Conservation (phyloP, 2,888 invertebrate genomes). For the Orthonevra nobilis region DNA sequence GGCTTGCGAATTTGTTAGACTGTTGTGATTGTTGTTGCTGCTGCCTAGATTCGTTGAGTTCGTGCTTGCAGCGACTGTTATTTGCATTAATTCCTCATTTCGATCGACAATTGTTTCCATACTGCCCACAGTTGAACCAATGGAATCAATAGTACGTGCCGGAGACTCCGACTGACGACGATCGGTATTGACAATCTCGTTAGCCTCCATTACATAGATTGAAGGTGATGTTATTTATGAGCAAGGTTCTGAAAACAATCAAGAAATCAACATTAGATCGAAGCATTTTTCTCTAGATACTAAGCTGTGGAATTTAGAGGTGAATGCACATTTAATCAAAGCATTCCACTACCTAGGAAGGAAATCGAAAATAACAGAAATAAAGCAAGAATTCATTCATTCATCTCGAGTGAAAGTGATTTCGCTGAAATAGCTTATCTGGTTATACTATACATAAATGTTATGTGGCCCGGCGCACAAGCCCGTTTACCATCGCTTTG, state of each 20-base stretch:
- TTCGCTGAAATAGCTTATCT: slow-evolving; percentile 8
- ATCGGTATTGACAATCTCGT: slow-evolving; percentile 56
- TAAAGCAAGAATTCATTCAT: slow-evolving; percentile 52
- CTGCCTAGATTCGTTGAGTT: slow-evolving; percentile 75
- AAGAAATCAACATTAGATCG: slow-evolving; percentile 32
- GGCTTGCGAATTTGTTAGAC: slow-evolving; percentile 78
- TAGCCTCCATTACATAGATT: slow-evolving; percentile 53
- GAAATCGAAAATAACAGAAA: neutral
- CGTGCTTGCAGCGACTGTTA: slow-evolving; percentile 74
- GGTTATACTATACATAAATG: slow-evolving; percentile 34
- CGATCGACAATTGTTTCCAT: slow-evolving; percentile 79
- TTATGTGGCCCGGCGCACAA: slow-evolving; percentile 37
- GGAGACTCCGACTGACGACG: slow-evolving; percentile 78
- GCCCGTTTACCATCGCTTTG: slow-evolving; percentile 35
- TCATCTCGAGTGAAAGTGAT: slow-evolving; percentile 59
- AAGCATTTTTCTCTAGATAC: slow-evolving; percentile 19
- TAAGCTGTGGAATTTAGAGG: slow-evolving; percentile 36
- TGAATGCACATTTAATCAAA: slow-evolving; percentile 48
- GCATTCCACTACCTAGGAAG: neutral
- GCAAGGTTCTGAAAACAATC: slow-evolving; percentile 50
- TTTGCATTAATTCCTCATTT: slow-evolving; percentile 74
- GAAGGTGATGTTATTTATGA: slow-evolving; percentile 44
- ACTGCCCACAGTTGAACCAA: slow-evolving; percentile 78
- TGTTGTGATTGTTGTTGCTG: slow-evolving; percentile 71
- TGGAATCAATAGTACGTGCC: slow-evolving; percentile 78